Evolutionary conservation across 2,888 invertebrate species (phyloP).

Genomic region (Pammene aurita): DNA sequence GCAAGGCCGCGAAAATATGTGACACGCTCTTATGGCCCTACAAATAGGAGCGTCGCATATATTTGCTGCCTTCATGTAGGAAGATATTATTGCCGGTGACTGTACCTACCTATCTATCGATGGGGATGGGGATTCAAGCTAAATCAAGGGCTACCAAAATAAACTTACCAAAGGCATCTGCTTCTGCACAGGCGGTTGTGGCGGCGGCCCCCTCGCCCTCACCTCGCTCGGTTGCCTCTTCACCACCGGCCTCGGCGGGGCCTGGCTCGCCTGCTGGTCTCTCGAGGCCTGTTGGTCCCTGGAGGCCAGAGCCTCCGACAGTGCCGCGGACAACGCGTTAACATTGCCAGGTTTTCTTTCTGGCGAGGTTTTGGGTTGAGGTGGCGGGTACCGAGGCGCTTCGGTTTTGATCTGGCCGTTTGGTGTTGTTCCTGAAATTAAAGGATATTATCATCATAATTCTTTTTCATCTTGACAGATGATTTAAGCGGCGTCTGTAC

Average conservation of each 20-base stretch:
- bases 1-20: too few species aligned
- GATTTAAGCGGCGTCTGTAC: too few species aligned
- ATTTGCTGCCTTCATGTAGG: too few species aligned
- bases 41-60: too few species aligned
- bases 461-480: not conserved
- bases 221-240: constrained; percentile 73
- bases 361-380: constrained; percentile 64
- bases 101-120: too few species aligned
- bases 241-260: constrained; percentile 59
- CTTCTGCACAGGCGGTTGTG: constrained; percentile 89
- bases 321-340: constrained; percentile 67
- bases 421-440: constrained; percentile 62
- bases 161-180: constrained; percentile 85
- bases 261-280: constrained; percentile 24
- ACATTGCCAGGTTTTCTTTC: constrained; percentile 67
- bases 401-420: constrained; percentile 73
- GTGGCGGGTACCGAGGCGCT: constrained; percentile 67
- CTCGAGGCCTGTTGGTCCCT: constrained; percentile 65
- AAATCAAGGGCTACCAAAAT: not conserved
- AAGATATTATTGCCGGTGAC: too few species aligned
- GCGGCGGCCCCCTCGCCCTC: constrained; percentile 88
- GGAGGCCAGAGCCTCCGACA: constrained; percentile 68
- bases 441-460: not conserved
- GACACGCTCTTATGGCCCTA: too few species aligned
- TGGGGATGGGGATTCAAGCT: too few species aligned